phyloP scores from a whole-genome alignment of 1,140 invertebrate species.

The Drosophila watanabei region DNA sequence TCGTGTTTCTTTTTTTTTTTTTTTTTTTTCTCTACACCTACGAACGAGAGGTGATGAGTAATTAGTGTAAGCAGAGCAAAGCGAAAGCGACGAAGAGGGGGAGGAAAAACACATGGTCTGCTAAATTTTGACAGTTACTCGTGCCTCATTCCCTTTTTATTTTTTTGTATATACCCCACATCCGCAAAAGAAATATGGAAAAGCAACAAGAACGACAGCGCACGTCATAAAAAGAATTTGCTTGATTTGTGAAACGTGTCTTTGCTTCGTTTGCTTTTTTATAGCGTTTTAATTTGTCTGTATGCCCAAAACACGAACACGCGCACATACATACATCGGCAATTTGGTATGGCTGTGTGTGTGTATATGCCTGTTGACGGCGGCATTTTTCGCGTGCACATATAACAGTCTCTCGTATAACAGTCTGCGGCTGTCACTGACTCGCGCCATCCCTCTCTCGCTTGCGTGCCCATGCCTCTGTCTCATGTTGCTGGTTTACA shows the following conservation, averaged over 20 bases:
- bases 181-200: conserved; percentile 44
- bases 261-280: conserved; percentile 83
- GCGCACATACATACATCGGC: conserved; percentile 39
- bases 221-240: conserved; percentile 82
- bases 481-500: conserved; percentile 35
- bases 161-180: conserved; percentile 25
- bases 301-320: conserved; percentile 70
- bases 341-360: conserved; percentile 16
- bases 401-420: conserved; percentile 67
- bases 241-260: conserved; percentile 84
- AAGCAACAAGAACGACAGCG: conserved; percentile 61
- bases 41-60: conserved; percentile 70
- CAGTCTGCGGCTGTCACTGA: conserved; percentile 67
- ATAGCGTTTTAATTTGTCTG: conserved; percentile 84
- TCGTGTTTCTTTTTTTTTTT: no score
- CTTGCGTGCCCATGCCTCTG: conserved; percentile 19
- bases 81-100: neutral
- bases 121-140: conserved; percentile 37
- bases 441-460: conserved; percentile 21
- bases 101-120: conserved; percentile 49
- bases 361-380: conserved; percentile 51
- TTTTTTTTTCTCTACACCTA: conserved; percentile 68
- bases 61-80: conserved; percentile 49
- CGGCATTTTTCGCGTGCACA: conserved; percentile 65
- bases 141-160: conserved; percentile 8